Evolutionary conservation across 2,888 invertebrate species (phyloP).

Genomic region (Troides helena): DNA sequence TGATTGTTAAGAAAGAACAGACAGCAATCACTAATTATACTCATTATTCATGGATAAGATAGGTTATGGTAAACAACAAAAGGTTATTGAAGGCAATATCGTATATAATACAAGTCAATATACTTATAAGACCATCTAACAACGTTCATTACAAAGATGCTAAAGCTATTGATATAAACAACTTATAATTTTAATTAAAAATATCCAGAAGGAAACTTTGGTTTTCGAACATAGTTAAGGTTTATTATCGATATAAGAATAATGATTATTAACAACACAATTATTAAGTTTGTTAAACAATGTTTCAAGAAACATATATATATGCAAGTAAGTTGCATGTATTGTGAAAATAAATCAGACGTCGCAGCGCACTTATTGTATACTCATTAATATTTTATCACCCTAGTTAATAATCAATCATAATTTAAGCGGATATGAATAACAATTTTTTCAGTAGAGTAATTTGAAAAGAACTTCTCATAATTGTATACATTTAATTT

Average conservation of each 20-base stretch:
- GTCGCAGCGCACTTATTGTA: neutral
- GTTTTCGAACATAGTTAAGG: neutral
- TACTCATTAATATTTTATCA: conserved; percentile 13
- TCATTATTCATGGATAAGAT: no score
- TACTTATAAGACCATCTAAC: neutral
- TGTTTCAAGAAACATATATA: neutral
- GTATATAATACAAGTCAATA: no score
- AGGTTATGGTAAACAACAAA: no score
- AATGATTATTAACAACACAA: neutral
- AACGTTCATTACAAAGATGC: neutral
- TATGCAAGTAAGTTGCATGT: conserved; percentile 11
- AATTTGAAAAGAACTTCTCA: no score
- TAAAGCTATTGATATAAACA: neutral
- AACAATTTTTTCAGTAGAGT: neutral
- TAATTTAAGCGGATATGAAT: conserved; percentile 20
- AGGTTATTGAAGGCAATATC: no score
- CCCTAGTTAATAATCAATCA: neutral
- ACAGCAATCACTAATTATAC: no score
- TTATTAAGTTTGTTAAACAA: neutral
- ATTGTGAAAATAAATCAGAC: conserved; percentile 11
- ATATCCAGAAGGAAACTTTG: no score
- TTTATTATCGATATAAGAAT: neutral
- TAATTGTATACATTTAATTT: no score
- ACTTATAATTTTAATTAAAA: neutral
- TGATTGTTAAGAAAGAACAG: no score